phyloP scores from a whole-genome alignment of 2,888 invertebrate species.

The Lithophane leautieri region DNA sequence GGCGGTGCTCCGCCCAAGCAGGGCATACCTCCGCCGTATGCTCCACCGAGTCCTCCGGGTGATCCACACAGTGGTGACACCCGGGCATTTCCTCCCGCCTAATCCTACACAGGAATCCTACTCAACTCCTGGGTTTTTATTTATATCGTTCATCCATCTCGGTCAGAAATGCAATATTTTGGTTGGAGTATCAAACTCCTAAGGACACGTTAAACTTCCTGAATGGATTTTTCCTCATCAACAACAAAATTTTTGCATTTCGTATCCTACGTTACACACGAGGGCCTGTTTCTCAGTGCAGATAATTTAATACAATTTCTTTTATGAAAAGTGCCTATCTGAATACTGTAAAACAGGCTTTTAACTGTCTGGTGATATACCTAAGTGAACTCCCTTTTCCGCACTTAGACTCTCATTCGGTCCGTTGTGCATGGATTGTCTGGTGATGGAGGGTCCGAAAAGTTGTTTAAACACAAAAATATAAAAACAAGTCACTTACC shows the following conservation, averaged over 20 bases:
- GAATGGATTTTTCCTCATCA: background rate
- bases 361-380: background rate
- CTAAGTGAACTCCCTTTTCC: background rate
- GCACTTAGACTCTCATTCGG: background rate
- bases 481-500: conserved; percentile 74
- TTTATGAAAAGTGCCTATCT: background rate
- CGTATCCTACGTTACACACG: background rate
- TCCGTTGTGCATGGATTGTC: background rate
- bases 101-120: too few species aligned
- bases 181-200: background rate
- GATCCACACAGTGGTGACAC: too few species aligned
- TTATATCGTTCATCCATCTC: background rate
- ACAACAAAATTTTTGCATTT: background rate
- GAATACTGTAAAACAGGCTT: background rate
- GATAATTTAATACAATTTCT: background rate
- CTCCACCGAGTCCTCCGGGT: too few species aligned
- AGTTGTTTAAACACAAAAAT: background rate
- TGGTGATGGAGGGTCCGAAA: background rate
- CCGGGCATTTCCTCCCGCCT: too few species aligned
- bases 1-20: too few species aligned
- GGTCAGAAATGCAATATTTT: background rate
- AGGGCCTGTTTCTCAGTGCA: background rate
- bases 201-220: background rate
- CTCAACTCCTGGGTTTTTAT: background rate
- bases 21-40: too few species aligned